phyloP scores from a whole-genome alignment of 2,888 invertebrate genomes.

The Plutella xylostella region DNA sequence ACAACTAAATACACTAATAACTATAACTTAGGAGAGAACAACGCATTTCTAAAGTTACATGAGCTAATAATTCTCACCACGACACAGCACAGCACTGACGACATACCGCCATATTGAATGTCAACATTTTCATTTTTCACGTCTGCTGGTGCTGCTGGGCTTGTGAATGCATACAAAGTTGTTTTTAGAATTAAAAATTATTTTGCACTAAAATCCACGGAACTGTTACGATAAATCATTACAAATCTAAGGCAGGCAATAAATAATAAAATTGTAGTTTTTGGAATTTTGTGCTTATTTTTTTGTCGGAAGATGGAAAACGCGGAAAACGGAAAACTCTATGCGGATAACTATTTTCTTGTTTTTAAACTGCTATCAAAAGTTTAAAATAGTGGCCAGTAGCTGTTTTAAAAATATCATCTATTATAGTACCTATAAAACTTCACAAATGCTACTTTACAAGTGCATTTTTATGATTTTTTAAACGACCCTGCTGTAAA shows the following conservation, averaged over 20 bases:
- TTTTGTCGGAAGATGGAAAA: constrained; percentile 50
- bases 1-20: too few species aligned
- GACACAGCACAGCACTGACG: constrained; percentile 97
- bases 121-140: constrained; percentile 66
- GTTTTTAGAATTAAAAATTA: constrained; percentile 17
- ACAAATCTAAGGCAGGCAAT: constrained; percentile 8
- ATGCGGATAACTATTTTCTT: background rate
- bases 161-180: constrained; percentile 39
- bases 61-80: constrained; percentile 82
- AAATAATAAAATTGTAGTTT: constrained; percentile 27
- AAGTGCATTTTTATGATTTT: too few species aligned
- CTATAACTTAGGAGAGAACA: too few species aligned
- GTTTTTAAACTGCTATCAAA: too few species aligned
- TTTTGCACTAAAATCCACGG: constrained; percentile 23
- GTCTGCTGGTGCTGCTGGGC: too few species aligned
- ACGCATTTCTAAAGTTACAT: too few species aligned
- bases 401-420: too few species aligned
- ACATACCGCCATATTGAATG: constrained; percentile 96
- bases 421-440: too few species aligned
- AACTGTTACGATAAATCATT: constrained; percentile 24
- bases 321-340: background rate
- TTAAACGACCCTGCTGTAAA: too few species aligned
- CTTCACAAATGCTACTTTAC: too few species aligned
- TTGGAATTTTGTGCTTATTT: constrained; percentile 59
- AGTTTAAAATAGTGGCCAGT: too few species aligned